Percentiles rank a stretch among this genome's conserved stretches.
Conservation (phyloP, 2,888 invertebrate species). For the Mesorhabditis belari region DNA sequence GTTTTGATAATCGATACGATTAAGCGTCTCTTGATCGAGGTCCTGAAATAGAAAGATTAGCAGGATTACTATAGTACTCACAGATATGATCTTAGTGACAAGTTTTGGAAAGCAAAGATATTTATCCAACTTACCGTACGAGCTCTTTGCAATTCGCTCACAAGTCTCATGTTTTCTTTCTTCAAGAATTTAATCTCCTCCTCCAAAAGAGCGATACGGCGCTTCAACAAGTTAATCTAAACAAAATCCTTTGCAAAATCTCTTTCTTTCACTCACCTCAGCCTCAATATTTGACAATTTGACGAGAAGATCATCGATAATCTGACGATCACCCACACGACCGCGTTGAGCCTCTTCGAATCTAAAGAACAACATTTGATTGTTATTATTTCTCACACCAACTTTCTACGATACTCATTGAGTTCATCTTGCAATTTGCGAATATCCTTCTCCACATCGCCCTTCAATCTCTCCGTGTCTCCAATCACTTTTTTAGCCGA, state of each 20-base stretch:
- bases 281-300: conserved; percentile 56
- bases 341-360: conserved; percentile 48
- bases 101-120: too few species aligned
- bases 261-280: conserved; percentile 52
- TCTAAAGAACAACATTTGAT: conserved; percentile 24
- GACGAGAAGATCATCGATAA: conserved; percentile 56
- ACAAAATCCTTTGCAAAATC: conserved; percentile 3
- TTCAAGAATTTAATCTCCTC: conserved; percentile 52
- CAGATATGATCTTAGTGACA: too few species aligned
- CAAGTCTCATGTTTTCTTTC: conserved; percentile 53
- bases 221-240: conserved; percentile 51
- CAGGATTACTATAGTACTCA: too few species aligned
- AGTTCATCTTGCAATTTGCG: conserved; percentile 33
- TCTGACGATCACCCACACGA: conserved; percentile 51
- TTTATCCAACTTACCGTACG: conserved; percentile 26
- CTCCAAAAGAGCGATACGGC: conserved; percentile 42
- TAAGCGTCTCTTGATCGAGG: conserved; percentile 58
- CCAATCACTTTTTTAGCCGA: conserved; percentile 21
- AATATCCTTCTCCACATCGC: conserved; percentile 28
- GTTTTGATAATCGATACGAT: conserved; percentile 58
- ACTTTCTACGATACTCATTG: conserved; percentile 36
- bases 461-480: conserved; percentile 24
- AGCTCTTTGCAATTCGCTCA: conserved; percentile 17
- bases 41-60: conserved; percentile 46
- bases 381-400: conserved; percentile 5